These are phyloP conservation scores for Volucella inflata DNA, from an alignment of 2,888 invertebrate genomes.

Conservation along the genomic window DNA sequence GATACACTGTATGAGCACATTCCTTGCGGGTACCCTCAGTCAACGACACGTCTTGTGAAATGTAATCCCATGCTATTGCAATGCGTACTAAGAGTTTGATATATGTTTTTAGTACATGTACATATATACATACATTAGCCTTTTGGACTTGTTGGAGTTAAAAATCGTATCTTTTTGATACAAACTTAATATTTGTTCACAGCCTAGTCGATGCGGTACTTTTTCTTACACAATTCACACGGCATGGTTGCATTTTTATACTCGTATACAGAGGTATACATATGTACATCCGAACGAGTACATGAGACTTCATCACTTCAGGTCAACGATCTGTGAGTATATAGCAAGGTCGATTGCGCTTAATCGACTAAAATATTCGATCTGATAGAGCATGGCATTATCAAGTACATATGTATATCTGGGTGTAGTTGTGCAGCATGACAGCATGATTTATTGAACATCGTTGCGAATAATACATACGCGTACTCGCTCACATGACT, in stretches of 20 bases:
- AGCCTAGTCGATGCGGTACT: conserved; percentile 38
- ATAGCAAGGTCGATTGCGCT: conserved; percentile 69
- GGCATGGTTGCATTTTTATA: conserved; percentile 35
- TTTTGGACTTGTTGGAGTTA: neutral
- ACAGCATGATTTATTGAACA: conserved; percentile 69
- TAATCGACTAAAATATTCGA: conserved; percentile 36
- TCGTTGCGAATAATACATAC: conserved; percentile 19
- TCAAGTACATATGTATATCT: conserved; percentile 40
- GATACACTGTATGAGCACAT: conserved; percentile 21
- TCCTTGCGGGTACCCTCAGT: conserved; percentile 43
- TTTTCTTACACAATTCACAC: conserved; percentile 69
- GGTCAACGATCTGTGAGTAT: conserved; percentile 61
- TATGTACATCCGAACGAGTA: too few species aligned
- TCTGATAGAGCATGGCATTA: conserved; percentile 45
- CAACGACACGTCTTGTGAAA: conserved; percentile 56
- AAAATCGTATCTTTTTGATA: conserved; percentile 11
- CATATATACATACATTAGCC: conserved; percentile 6
- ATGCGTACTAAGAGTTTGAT: conserved; percentile 63
- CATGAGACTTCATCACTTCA: conserved; percentile 1
- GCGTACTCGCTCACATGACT: neutral
- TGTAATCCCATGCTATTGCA: conserved; percentile 51
- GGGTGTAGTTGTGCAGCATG: conserved; percentile 42
- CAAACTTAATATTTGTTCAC: conserved; percentile 30
- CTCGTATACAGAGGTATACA: too few species aligned
- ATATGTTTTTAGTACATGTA: conserved; percentile 40